phyloP scores from a whole-genome alignment of 2,888 invertebrate genomes.

The Melipona bicolor region DNA sequence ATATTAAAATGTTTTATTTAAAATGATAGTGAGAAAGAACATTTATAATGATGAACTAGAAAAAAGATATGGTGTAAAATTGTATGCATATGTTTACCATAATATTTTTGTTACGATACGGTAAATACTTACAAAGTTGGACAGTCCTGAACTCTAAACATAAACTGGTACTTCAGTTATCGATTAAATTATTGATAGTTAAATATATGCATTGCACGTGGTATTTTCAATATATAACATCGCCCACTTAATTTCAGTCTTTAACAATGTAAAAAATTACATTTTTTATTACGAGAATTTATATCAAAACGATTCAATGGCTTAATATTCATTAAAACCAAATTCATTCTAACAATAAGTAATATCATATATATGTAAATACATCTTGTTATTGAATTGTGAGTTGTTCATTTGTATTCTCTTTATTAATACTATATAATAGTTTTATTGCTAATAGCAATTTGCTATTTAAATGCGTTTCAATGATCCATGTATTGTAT shows the following conservation, averaged over 20 bases:
- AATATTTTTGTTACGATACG: constrained; percentile 5
- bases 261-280: constrained; percentile 12
- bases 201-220: constrained; percentile 28
- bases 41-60: constrained; percentile 7
- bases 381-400: background rate
- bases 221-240: constrained; percentile 43
- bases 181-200: constrained; percentile 53
- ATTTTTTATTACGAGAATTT: background rate
- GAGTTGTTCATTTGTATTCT: background rate
- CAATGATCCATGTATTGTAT: background rate
- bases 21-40: background rate
- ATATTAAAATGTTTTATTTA: background rate
- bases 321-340: background rate
- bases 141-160: constrained; percentile 41
- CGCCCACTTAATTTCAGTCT: constrained; percentile 21
- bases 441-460: no score
- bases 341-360: background rate
- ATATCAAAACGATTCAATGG: background rate
- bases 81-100: background rate
- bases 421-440: background rate
- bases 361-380: background rate
- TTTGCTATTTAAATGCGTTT: no score
- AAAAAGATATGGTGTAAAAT: constrained; percentile 4
- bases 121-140: constrained; percentile 45
- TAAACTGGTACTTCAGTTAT: constrained; percentile 44